Conservation (phyloP, 2,113 vertebrate genomes). For the Elaphurus davidianus region DNA sequence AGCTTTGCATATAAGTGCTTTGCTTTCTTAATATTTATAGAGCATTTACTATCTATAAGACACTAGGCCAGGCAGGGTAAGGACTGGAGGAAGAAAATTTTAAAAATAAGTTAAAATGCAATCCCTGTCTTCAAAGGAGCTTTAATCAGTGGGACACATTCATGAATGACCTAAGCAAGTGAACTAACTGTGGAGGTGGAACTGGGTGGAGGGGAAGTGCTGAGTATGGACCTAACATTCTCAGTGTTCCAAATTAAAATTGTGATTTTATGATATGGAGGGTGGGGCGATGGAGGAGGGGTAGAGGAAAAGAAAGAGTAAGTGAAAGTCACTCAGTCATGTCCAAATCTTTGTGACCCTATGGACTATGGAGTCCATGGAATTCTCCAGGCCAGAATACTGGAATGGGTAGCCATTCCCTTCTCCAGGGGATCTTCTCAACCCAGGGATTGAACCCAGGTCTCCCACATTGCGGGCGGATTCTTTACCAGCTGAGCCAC, state of each 20-base stretch:
- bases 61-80: background rate
- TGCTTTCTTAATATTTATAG: slow-evolving; percentile 19
- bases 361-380: background rate
- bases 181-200: slow-evolving; percentile 39
- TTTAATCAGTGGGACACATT: slow-evolving; percentile 14
- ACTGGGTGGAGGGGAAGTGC: slow-evolving; percentile 49
- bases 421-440: background rate
- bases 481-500: background rate
- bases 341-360: background rate
- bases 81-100: background rate
- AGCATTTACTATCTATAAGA: background rate
- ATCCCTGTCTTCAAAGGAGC: slow-evolving; percentile 25
- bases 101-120: background rate
- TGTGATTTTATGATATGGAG: slow-evolving; percentile 21
- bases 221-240: slow-evolving; percentile 40
- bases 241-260: slow-evolving; percentile 27
- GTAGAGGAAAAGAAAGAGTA: background rate
- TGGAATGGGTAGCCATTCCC: background rate
- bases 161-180: slow-evolving; percentile 10
- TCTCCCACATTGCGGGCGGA: background rate
- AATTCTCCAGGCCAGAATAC: background rate
- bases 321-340: background rate
- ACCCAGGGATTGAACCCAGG: background rate
- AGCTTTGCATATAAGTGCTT: background rate
- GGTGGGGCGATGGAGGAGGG: background rate